Conservation (phyloP, 2,888 invertebrate species). For the Volucella inflata region DNA sequence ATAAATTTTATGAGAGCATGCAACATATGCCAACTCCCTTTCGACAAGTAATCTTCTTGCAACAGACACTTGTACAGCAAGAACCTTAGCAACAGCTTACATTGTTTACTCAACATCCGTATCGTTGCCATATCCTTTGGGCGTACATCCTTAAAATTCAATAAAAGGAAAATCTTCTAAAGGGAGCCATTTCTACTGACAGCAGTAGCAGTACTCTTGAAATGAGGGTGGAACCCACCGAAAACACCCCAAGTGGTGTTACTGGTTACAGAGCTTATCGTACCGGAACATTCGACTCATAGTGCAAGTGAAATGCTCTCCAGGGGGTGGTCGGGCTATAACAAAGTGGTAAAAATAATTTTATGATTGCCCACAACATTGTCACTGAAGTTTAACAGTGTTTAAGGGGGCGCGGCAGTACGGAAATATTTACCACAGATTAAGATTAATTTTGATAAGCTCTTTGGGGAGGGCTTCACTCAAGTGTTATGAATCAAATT, state of each 20-base stretch:
- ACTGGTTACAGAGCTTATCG: constrained; percentile 71
- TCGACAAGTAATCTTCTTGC: constrained; percentile 54
- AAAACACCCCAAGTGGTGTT: constrained; percentile 45
- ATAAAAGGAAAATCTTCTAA: constrained; percentile 62
- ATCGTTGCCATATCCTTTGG: constrained; percentile 8
- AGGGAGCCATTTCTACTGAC: constrained; percentile 29
- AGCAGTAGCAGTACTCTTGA: neutral
- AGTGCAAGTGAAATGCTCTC: constrained; percentile 49
- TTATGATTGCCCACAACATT: constrained; percentile 74
- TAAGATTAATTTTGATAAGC: constrained; percentile 71
- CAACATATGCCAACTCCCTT: constrained; percentile 59
- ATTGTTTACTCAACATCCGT: constrained; percentile 52
- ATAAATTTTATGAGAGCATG: constrained; percentile 61
- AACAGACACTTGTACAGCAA: constrained; percentile 23
- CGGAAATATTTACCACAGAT: constrained; percentile 67
- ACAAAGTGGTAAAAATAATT: constrained; percentile 74
- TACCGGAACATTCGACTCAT: constrained; percentile 56
- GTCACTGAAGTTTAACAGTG: constrained; percentile 34
- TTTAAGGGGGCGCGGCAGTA: constrained; percentile 9
- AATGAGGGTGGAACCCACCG: constrained; percentile 47
- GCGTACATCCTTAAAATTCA: constrained; percentile 72
- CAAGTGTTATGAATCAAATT: constrained; percentile 63
- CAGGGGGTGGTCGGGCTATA: constrained; percentile 66
- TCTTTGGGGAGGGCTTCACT: constrained; percentile 18
- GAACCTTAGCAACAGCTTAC: constrained; percentile 53